Conservation (phyloP, 2,888 invertebrate genomes). For the Oxyteleia sp. region DNA sequence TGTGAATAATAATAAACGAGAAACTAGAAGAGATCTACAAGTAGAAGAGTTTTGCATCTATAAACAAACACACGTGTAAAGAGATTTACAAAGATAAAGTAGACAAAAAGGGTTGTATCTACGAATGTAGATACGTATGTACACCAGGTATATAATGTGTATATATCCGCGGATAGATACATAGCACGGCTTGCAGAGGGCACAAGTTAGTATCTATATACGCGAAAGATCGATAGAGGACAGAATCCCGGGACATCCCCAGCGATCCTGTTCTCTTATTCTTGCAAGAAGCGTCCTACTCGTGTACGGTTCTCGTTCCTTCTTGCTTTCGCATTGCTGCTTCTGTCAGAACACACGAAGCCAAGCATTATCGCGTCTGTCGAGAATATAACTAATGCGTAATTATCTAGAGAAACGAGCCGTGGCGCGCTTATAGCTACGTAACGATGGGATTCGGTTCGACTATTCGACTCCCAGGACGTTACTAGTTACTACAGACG, state of each 20-base stretch:
- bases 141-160: conserved; percentile 19
- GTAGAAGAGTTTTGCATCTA: too few relatives aligned
- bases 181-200: conserved; percentile 85
- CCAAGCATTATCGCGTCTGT: conserved; percentile 72
- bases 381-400: conserved; percentile 73
- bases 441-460: conserved; percentile 68
- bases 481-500: conserved; percentile 68
- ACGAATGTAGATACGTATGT: conserved; percentile 15
- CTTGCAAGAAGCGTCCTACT: conserved; percentile 86
- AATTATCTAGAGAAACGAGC: conserved; percentile 73
- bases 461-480: conserved; percentile 70
- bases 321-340: conserved; percentile 74
- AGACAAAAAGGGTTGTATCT: conserved; percentile 32
- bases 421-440: conserved; percentile 67
- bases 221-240: conserved; percentile 86
- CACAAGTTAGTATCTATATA: conserved; percentile 86
- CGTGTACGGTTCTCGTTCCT: conserved; percentile 79
- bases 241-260: conserved; percentile 87
- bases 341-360: conserved; percentile 72
- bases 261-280: conserved; percentile 87
- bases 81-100: conserved; percentile 41
- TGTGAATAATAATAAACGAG: too few relatives aligned
- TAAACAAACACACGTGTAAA: conserved; percentile 29
- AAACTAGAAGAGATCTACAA: too few relatives aligned
- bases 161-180: conserved; percentile 78